phyloP scores from a whole-genome alignment of 2,888 invertebrate species.

The Agonum fuliginosum region DNA sequence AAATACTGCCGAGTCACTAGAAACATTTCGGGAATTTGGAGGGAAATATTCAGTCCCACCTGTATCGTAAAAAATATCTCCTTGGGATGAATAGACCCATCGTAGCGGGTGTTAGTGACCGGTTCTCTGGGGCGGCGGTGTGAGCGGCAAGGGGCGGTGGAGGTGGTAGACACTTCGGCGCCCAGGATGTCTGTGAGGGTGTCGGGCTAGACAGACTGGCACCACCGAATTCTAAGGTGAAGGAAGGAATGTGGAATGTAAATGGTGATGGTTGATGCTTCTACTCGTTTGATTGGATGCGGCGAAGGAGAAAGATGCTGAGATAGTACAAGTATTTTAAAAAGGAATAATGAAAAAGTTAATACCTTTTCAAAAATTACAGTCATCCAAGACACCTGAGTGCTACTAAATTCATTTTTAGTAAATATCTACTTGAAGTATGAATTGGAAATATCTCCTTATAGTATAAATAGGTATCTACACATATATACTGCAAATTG shows the following conservation, averaged over 20 bases:
- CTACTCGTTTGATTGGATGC: neutral
- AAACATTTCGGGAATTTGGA: constrained; percentile 65
- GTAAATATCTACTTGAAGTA: too few species aligned
- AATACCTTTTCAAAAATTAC: too few species aligned
- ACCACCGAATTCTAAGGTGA: constrained; percentile 60
- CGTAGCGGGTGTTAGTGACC: constrained; percentile 4
- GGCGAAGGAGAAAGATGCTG: neutral
- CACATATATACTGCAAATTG: too few species aligned
- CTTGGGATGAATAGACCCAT: constrained; percentile 59
- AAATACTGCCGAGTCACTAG: constrained; percentile 64
- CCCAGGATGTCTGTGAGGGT: constrained; percentile 57
- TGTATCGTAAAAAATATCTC: constrained; percentile 64
- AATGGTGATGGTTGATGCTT: neutral
- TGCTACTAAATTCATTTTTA: too few species aligned
- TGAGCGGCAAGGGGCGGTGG: constrained; percentile 27
- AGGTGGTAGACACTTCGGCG: constrained; percentile 65
- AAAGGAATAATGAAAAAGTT: neutral
- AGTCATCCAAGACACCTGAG: too few species aligned
- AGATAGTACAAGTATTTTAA: neutral
- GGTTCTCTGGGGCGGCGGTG: constrained; percentile 23
- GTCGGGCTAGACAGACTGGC: constrained; percentile 64
- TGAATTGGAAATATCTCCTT: too few species aligned
- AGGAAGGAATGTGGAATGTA: neutral
- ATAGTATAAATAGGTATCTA: too few species aligned
- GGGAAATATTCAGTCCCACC: constrained; percentile 66